Evolutionary conservation across 53 echinoderm and acorn worm species (phyloP), one percentile per base, ranked within the genome.

Genomic region (Arbacia lixula): DNA sequence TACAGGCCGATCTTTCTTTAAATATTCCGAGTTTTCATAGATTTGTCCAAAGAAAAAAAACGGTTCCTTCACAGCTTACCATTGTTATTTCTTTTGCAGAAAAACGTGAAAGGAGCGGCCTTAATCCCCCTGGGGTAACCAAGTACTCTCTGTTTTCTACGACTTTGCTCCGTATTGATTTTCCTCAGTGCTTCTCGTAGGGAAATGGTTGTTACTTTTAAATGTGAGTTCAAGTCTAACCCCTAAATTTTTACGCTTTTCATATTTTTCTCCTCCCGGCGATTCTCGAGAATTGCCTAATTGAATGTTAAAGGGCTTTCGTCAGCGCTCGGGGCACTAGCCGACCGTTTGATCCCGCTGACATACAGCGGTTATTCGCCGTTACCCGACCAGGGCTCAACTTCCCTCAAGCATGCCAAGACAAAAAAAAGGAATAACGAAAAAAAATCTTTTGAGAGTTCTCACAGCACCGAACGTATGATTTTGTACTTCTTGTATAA

Each of bases 231-330:
- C n/a, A n/a, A n/a, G n/a, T n/a, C n/a, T n/a, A n/a, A n/a, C n/a
- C n/a, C n/a, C n/a, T n/a, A n/a, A n/a, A n/a, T n/a, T n/a, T n/a
- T n/a, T n/a, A n/a, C n/a, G n/a, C n/a, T 46, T 46, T 46, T 46
- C 14, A 14, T 46, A 46, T 46, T 46, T 14, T 10, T 46, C 9
- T 46, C 14, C 9, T 8, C 9, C 14, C 14, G 14, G 12, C 5
- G 78, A 35, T 58, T 77, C 78, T 56, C 78, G 36, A 39, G 63
- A 63, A 81, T 81, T 61, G 64, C 82, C 82, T 81, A 63, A 81
- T 81, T 63, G 82, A 81, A 81, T 81, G 82, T 81, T 61, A 63
- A 61, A 63, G 63, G 63, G 82, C 82, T 63, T 81, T 64, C 20
- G 50, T 81, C 64, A 81, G 46, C 82, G 64, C 82, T 81, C 29